Evolutionary conservation across 2,797 vertebrate genomes (phyloP), one percentile per base, ranked within the genome.

Genomic region (Enteromius afrohamiltoni): DNA sequence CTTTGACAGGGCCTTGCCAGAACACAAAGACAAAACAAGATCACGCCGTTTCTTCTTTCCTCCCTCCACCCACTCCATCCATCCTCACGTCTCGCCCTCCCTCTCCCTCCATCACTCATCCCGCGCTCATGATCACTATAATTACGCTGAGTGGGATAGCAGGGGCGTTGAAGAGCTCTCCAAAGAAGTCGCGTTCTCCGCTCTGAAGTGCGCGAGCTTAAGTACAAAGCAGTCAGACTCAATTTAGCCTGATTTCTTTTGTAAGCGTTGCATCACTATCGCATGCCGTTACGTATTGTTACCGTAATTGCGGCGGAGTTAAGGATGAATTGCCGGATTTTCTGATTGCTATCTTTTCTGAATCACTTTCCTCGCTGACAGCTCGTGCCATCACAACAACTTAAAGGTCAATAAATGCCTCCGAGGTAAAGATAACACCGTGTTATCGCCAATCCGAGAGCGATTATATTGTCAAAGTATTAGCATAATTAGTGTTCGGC

Each of bases 61-160:
- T 83, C 78, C 81, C 76, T 74, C 79, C 75, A 45, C 69, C 76
- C 77, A 49, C 75, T 31, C 58, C 62, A 82, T 62, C 73, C 67
- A 68, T 77, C 73, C 64, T 68, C 55, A 49, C 19, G 69, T 62
- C 70, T 68, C 34, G 10, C 53, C 65, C 73, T 31, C 67, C 40
- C 71, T 55, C 29, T 58, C 58, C 74, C 75, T 58, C 64, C 77
- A 81, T 83, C 73, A 76, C 49, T 81, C 78, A 83, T 71, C 70
- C 85, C 65, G 70, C 40, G 85, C 64, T 60, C 37, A 62, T 80
- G 83, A 90, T 90, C 87, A 87, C 89, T 88, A 75, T 90, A 90
- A 90, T 90, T 87, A 89, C 31, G 55, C 31, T 78, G 88, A 88
- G 81, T 86, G 79, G 87, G 87, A 87, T 87, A 68, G 67, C 51